Conservation (phyloP, 1,140 invertebrate genomes). For the Calosoma granatense region DNA sequence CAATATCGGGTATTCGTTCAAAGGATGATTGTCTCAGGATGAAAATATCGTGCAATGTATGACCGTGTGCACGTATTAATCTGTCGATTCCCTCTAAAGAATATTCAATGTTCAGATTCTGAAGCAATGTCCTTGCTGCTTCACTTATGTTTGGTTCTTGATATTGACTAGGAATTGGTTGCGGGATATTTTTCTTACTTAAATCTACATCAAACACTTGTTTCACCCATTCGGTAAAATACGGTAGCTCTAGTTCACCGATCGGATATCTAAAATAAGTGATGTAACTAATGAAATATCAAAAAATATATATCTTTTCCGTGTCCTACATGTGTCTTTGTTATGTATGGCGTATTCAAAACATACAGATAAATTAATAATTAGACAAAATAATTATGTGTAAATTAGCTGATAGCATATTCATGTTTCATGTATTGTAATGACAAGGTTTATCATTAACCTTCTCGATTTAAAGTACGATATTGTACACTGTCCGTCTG, state of each 20-base stretch:
- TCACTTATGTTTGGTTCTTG: constrained; percentile 39
- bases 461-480: too few relatives aligned
- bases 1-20: constrained; percentile 81
- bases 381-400: too few relatives aligned
- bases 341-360: background rate
- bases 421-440: too few relatives aligned
- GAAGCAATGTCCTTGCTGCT: constrained; percentile 46
- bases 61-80: constrained; percentile 86
- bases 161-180: constrained; percentile 42
- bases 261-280: constrained; percentile 73
- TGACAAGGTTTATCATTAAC: too few relatives aligned
- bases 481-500: too few relatives aligned
- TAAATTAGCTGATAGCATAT: too few relatives aligned
- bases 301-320: background rate
- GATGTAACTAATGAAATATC: constrained; percentile 16
- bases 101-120: constrained; percentile 50
- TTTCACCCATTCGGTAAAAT: constrained; percentile 72
- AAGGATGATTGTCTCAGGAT: constrained; percentile 58
- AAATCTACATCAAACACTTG: constrained; percentile 59
- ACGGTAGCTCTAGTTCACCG: constrained; percentile 63
- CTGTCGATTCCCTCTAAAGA: constrained; percentile 76
- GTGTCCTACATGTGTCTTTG: background rate
- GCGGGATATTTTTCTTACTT: constrained; percentile 31
- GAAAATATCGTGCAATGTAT: constrained; percentile 87
- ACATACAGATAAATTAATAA: too few relatives aligned